phyloP scores from a whole-genome alignment of 2,888 invertebrate genomes.

The Rhopalosiphum nymphaeae region DNA sequence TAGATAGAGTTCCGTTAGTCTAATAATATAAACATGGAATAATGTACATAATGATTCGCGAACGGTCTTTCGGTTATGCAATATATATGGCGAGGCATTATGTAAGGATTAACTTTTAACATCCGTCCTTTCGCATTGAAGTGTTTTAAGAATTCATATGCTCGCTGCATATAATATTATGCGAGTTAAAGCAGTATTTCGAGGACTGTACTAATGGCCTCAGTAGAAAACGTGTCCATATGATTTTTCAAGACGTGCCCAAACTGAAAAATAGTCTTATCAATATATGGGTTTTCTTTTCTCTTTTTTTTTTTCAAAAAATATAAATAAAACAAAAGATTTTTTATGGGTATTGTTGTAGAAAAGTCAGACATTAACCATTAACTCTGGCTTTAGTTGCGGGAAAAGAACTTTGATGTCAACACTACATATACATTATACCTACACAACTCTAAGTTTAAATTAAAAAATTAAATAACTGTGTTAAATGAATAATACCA shows the following conservation, averaged over 20 bases:
- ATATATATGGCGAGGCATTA: neutral
- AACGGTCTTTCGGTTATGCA: neutral
- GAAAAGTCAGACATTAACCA: neutral
- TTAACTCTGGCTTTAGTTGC: neutral
- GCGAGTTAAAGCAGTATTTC: conserved; percentile 6
- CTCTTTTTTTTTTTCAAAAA: neutral
- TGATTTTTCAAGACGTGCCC: neutral
- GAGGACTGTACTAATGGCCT: neutral
- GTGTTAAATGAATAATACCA: neutral
- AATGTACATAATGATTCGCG: neutral
- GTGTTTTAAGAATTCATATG: conserved; percentile 30
- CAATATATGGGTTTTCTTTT: conserved; percentile 11
- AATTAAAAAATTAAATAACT: neutral
- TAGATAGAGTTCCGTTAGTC: neutral
- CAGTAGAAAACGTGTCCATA: neutral
- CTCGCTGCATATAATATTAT: neutral
- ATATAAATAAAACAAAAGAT: conserved; percentile 13
- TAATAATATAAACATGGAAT: neutral
- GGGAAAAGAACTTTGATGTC: neutral
- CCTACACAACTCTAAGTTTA: neutral
- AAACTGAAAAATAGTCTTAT: conserved; percentile 25
- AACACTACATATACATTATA: neutral
- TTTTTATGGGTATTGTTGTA: neutral
- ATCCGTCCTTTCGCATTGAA: conserved; percentile 8
- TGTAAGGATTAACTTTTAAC: conserved; percentile 32